phyloP scores from a whole-genome alignment of 2,113 vertebrate genomes.

The Stegostoma tigrinum region DNA sequence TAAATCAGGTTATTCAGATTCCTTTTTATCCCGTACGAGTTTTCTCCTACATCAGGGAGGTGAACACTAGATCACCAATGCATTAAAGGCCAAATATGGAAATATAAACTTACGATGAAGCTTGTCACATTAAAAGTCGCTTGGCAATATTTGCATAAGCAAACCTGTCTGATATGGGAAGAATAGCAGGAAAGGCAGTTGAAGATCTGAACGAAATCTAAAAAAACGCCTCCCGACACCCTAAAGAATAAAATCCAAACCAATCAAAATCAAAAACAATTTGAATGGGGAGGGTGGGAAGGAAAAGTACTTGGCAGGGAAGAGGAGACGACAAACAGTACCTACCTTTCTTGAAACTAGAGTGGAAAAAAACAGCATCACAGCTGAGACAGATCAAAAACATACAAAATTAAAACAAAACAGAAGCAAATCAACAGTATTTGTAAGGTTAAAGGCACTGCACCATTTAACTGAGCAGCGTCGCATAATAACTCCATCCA shows the following conservation, averaged over 20 bases:
- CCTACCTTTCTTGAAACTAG: slow-evolving; percentile 6
- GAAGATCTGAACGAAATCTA: not conserved
- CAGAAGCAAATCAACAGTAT: not conserved
- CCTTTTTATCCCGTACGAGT: not conserved
- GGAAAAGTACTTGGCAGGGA: not conserved
- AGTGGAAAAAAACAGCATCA: slow-evolving; percentile 9
- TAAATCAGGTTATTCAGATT: not conserved
- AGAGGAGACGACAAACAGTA: not conserved
- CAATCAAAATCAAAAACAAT: not conserved
- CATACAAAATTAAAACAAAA: slow-evolving; percentile 15
- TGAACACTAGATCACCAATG: not conserved
- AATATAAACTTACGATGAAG: not conserved
- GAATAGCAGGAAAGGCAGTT: not conserved
- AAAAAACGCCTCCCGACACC: not conserved
- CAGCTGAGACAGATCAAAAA: slow-evolving; percentile 16
- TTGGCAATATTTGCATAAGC: not conserved
- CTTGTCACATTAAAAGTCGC: not conserved
- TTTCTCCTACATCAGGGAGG: not conserved
- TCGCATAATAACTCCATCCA: not conserved
- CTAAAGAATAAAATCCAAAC: not conserved
- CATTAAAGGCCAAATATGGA: not conserved
- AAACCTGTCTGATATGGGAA: not conserved
- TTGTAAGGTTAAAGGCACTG: not conserved
- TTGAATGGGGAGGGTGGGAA: not conserved
- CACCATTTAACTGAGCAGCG: not conserved